Evolutionary conservation across 2,113 vertebrate genomes (phyloP).

Genomic region (Urocynchramus pylzowi): DNA sequence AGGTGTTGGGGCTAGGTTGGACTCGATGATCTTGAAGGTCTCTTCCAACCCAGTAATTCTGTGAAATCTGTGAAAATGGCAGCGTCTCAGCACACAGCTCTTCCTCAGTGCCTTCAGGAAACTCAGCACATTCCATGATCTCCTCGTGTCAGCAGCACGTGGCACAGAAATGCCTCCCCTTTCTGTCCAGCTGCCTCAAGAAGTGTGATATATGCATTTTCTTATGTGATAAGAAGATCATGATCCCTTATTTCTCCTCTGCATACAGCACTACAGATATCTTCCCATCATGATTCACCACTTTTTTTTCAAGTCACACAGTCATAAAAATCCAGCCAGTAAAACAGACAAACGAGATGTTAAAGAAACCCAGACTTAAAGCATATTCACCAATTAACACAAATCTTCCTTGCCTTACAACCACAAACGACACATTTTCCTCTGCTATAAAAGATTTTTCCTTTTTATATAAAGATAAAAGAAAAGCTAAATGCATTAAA

Average conservation of each 20-base stretch:
- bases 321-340: neutral
- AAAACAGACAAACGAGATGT: neutral
- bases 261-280: neutral
- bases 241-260: neutral
- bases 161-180: neutral
- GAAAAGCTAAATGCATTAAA: neutral
- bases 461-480: neutral
- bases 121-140: accelerated
- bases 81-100: neutral
- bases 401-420: neutral
- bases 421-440: neutral
- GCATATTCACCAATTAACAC: neutral
- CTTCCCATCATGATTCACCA: neutral
- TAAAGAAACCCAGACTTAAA: neutral
- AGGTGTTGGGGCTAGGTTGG: neutral
- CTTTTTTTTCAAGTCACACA: neutral
- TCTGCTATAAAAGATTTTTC: neutral
- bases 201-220: accelerated
- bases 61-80: neutral
- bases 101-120: neutral
- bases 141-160: neutral
- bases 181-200: neutral
- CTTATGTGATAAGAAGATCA: neutral
- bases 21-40: neutral
- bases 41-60: neutral